Evolutionary conservation across 2,797 vertebrate genomes (phyloP), one percentile per base, ranked within the genome.

Genomic region (Emys orbicularis): DNA sequence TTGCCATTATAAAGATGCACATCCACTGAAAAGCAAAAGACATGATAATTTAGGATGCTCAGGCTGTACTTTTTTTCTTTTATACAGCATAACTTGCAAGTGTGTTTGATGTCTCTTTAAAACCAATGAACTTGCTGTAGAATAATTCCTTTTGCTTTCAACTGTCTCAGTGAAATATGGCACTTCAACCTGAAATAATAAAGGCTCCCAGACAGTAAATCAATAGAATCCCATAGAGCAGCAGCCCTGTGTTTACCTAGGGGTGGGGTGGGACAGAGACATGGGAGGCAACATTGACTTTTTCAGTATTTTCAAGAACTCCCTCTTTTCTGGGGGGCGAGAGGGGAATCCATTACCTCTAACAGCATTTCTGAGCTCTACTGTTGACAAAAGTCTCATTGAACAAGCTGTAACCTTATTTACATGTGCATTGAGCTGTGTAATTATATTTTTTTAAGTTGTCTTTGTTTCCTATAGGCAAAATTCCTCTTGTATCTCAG

Each of bases 151-250:
- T 72, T 83, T 84, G 34, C 79, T 91, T 93, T 90, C 57, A 92
- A 84, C 82, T 84, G 82, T 87, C 84, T 44, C 31, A 56, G 79
- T 90, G 89, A 96, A 95, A 82, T 90, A 87, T 3, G 10, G 13
- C 47, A 59, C 72, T 89, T 84, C 57, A 84, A 84, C 82, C 44
- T 90, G 72, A 87, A 93, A 94, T 80, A 87, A 83, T 89, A 16
- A 80, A 94, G n/a, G 23, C 82, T 93, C 61, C 72, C 82, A 90
- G 84, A 84, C 77, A 84, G 77, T 31, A 91, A 93, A 95, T 91
- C 80, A 83, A 61, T 91, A 90, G 86, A 83, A 87, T 87, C 29
- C 44, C 83, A 65, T 53, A 77, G 84, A 72, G 54, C 44, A 47
- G 81, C 0, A 1, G 29, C 15, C 53, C 16, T 79, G 56, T 41